Percentiles rank a stretch among this genome's conserved stretches.
phyloP scores from a whole-genome alignment of 2,113 vertebrate genomes.

The Uropsilus gracilis region DNA sequence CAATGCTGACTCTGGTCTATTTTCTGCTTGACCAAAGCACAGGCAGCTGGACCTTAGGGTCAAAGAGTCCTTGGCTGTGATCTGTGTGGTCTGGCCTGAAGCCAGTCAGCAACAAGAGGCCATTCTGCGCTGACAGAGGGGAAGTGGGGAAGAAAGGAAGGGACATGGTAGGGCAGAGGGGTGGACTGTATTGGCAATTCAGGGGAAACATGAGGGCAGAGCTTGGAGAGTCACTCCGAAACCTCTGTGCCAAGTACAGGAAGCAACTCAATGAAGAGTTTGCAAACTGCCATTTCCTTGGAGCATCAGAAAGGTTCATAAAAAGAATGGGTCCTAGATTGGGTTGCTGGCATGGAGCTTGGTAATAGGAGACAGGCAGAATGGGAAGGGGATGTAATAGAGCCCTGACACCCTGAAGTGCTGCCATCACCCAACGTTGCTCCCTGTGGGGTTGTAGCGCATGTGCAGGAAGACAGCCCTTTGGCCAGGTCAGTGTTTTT shows the following conservation, averaged over 20 bases:
- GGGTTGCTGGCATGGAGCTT: not conserved
- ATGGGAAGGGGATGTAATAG: too few relatives aligned
- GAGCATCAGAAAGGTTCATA: not conserved
- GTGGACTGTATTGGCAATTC: too few relatives aligned
- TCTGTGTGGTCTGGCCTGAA: not conserved
- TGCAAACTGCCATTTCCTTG: not conserved
- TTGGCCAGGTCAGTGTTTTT: not conserved
- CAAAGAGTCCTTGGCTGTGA: not conserved
- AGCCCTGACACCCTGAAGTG: not conserved
- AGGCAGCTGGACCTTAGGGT: not conserved
- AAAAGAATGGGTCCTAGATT: not conserved
- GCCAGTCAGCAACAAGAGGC: not conserved
- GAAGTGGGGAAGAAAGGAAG: too few relatives aligned
- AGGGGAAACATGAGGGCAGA: too few relatives aligned
- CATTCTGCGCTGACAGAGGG: not conserved
- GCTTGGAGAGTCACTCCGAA: not conserved
- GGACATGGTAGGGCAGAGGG: too few relatives aligned
- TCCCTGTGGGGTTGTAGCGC: not conserved
- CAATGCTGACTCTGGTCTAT: not conserved
- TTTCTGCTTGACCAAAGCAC: not conserved
- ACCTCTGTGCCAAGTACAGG: not conserved
- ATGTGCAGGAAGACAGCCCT: not conserved
- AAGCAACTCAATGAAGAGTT: not conserved
- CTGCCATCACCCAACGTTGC: not conserved
- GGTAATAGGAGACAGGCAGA: not conserved